Evolutionary conservation across 2,888 invertebrate species (phyloP), one percentile per base, ranked within the genome.

Genomic region (Scaptodrosophila latifasciaeformis): DNA sequence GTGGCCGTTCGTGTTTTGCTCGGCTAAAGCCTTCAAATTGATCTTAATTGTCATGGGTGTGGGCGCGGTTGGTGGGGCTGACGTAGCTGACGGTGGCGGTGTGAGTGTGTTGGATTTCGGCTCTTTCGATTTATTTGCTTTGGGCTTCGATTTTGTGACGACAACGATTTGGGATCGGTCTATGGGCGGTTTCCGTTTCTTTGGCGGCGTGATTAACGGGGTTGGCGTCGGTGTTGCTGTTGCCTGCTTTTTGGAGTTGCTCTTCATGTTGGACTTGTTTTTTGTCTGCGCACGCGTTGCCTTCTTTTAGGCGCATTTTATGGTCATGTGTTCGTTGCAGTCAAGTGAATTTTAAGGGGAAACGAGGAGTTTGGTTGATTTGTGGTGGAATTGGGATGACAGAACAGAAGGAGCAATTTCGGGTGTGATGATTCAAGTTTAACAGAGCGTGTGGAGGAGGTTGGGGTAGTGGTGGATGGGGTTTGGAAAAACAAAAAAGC

Each of bases 11-110:
- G 13, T 17, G 27, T 10, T 53, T 27, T 57, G 13, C 37, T 12
- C 12, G 12, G 62, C 65, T 48, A 82, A 35, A 4, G 80, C 79
- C 55, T 74, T 82, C 0, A 82, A 48, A 68, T 83, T 81, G n/a
- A 82, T 83, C 71, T 82, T 82, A 6, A 81, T 82, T 13, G 78
- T 76, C 49, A 71, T 43, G 0, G 62, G 47, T 9, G 49, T 40
- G 2, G 58, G 5, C 17, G 45, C 10, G 12, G 21, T 13, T 15
- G 2, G 13, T 39, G 39, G 4, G 9, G 19, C 10, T 18, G 39
- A 7, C 6, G 39, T 39, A 7, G 13, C 7, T 6, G 13, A n/a
- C 6, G 40, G 10, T 37, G 34, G 47, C 47, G 12, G 39, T 66
- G 57, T 1, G 59, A 21, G 39, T 68, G 59, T 2, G 29, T 56